phyloP scores from a whole-genome alignment of 2,888 invertebrate genomes.

The Chesias legatella region DNA sequence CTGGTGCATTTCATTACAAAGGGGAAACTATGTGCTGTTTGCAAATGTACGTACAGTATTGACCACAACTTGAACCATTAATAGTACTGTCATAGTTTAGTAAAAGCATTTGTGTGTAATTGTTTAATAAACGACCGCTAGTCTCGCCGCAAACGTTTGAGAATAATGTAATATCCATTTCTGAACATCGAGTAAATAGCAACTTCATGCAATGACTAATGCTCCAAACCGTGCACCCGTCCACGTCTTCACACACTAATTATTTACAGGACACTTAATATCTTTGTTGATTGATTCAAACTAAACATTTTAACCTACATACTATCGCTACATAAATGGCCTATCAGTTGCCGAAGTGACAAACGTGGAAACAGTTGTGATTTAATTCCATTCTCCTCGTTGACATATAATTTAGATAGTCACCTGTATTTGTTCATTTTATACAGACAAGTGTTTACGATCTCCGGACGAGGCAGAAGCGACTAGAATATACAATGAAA shows the following conservation, averaged over 20 bases:
- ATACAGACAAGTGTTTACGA: constrained; percentile 73
- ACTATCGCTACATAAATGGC: background rate
- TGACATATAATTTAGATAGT: constrained; percentile 13
- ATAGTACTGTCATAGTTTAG: constrained; percentile 48
- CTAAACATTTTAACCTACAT: too few species aligned
- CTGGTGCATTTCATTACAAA: too few species aligned
- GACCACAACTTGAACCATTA: constrained; percentile 45
- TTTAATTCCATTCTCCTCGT: constrained; percentile 5
- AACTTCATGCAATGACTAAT: background rate
- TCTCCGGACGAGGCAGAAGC: constrained; percentile 63
- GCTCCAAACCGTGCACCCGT: too few species aligned
- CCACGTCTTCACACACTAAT: too few species aligned
- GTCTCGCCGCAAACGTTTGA: constrained; percentile 38
- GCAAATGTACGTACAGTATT: constrained; percentile 16
- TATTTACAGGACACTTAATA: too few species aligned
- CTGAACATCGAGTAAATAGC: background rate
- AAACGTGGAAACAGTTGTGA: constrained; percentile 4
- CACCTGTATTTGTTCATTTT: constrained; percentile 10
- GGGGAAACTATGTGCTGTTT: too few species aligned
- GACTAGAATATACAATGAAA: constrained; percentile 76
- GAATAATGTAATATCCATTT: background rate
- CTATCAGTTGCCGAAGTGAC: background rate
- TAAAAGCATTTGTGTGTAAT: constrained; percentile 57
- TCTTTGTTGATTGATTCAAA: too few species aligned
- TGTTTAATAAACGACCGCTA: constrained; percentile 49